phyloP scores from a whole-genome alignment of 2,113 vertebrate genomes.

The Boleophthalmus pectinirostris region DNA sequence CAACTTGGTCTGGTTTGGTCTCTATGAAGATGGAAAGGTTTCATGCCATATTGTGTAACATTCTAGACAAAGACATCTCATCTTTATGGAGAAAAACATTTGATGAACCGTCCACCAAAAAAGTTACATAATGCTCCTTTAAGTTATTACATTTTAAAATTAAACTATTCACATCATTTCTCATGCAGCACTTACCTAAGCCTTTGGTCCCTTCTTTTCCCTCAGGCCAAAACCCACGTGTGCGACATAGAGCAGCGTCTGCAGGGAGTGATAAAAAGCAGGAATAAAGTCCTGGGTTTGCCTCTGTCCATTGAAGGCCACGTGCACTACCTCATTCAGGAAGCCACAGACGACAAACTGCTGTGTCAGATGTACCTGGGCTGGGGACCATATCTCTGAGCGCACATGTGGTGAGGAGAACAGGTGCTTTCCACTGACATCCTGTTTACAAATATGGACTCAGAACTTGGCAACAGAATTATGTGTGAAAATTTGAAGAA shows the following conservation, averaged over 20 bases:
- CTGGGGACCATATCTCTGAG: conserved; percentile 93
- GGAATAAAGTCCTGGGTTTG: conserved; percentile 93
- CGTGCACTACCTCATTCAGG: conserved; percentile 96
- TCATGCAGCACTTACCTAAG: not conserved
- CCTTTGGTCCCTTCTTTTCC: conserved; percentile 1
- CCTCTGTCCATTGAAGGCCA: conserved; percentile 97
- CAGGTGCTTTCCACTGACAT: not conserved
- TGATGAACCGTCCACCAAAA: not conserved
- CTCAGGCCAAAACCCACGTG: conserved; percentile 95
- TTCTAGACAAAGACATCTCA: too few species aligned
- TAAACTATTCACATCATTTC: not conserved
- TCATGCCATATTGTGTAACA: too few species aligned
- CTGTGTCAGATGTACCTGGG: conserved; percentile 98
- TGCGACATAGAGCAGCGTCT: conserved; percentile 95
- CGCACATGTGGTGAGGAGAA: not conserved
- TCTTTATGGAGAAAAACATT: too few species aligned
- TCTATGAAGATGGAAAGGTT: too few species aligned
- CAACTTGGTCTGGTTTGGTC: too few species aligned
- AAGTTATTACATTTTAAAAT: not conserved
- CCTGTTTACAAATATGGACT: not conserved
- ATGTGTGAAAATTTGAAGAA: not conserved
- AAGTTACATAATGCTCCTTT: not conserved
- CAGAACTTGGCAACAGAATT: not conserved
- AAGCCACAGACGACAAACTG: conserved; percentile 91
- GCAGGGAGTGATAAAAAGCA: conserved; percentile 94